Conservation (phyloP, 2,113 vertebrate genomes). For the Ploceus nigricollis region DNA sequence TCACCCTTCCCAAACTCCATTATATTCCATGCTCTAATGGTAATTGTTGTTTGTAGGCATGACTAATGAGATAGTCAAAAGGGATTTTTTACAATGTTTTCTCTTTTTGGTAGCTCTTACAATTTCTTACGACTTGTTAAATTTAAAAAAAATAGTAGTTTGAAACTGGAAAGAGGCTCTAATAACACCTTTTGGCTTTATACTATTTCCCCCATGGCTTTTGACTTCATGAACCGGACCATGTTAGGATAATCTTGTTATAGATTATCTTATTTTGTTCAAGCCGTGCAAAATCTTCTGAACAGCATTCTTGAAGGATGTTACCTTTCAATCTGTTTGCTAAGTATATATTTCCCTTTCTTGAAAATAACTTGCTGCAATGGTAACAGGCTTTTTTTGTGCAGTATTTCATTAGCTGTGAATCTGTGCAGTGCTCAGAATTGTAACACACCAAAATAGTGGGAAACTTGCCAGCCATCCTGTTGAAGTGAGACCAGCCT, state of each 20-base stretch:
- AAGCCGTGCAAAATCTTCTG: neutral
- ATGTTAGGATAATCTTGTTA: conserved; percentile 10
- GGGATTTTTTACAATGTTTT: neutral
- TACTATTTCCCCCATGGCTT: neutral
- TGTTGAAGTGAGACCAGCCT: neutral
- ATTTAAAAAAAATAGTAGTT: neutral
- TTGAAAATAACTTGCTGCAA: neutral
- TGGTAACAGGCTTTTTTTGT: neutral
- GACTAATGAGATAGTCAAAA: neutral
- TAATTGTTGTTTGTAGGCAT: neutral
- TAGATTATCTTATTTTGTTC: neutral
- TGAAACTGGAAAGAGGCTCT: neutral
- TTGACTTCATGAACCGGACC: neutral
- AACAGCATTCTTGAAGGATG: neutral
- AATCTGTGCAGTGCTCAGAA: neutral
- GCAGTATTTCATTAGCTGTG: neutral
- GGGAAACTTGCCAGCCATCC: conserved; percentile 13
- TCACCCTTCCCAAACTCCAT: neutral
- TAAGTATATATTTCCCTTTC: neutral
- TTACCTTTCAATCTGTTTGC: neutral
- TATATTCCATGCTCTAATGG: neutral
- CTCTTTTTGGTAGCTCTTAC: neutral
- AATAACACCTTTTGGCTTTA: neutral
- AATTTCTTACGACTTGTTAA: neutral
- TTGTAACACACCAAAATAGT: neutral